Evolutionary conservation across 2,888 invertebrate species (phyloP), one percentile per base, ranked within the genome.

Genomic region (Orthonevra nobilis): DNA sequence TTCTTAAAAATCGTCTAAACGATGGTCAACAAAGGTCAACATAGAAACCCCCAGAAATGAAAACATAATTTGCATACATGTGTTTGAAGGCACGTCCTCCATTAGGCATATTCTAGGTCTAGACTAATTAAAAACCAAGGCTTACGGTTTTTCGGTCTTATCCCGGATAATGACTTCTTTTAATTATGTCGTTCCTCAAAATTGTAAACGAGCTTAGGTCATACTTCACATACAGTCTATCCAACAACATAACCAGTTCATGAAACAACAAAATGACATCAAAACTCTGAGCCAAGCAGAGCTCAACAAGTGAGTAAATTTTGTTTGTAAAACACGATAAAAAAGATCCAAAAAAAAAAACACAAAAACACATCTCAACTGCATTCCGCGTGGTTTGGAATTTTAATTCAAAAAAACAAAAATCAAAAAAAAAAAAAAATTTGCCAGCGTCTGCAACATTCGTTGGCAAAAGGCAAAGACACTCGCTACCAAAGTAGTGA

Each of bases 361-460:
- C 26, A 56, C 40, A 30, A 20, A 44, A 34, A 10, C 3, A 26
- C 19, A 15, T 28, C 19, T 30, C 28, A 30, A 38, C 26, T 66
- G 54, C 56, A 56, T 46, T 56, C 54, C 7, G 14, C 14, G 40
- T 32, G 50, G 28, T 20, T 17, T 23, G 48, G 40, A 48, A 42
- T 52, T 14, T 64, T 52, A 50, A 32, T 60, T 61, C 10, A 9
- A 32, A n/a, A n/a, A n/a, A n/a, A n/a, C n/a, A n/a, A n/a, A n/a
- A n/a, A n/a, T n/a, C 32, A n/a, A 12, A 23, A 32, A 34, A 30
- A n/a, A n/a, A n/a, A n/a, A n/a, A n/a, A 4, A 23, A 4, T 56
- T 40, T 42, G 50, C 58, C 40, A 32, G 3, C 48, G 48, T 58
- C 48, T 38, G 58, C 68, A 68, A 54, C 23, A 50, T 36, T 9